A percentile compares a stretch with the other conserved stretches of the same genome.
Evolutionary conservation across 2,113 vertebrate species (phyloP).

Genomic region (Numida meleagris): DNA sequence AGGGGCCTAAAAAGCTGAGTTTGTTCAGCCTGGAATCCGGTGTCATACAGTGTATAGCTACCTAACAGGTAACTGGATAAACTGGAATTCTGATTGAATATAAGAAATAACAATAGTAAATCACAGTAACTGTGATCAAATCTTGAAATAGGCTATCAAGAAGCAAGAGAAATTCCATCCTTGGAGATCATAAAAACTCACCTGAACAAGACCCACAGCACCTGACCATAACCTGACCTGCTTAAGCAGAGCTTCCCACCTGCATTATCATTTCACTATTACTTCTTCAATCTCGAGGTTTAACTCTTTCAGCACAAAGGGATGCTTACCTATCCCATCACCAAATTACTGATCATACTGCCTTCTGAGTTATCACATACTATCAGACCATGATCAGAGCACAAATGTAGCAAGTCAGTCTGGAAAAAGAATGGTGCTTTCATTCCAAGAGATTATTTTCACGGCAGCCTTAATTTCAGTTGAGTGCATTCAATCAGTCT

Average conservation of each 20-base stretch:
- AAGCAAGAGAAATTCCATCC: background rate
- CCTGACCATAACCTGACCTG: background rate
- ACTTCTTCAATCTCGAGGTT: background rate
- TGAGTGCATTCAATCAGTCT: conserved; percentile 32
- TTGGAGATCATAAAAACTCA: background rate
- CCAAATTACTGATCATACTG: background rate
- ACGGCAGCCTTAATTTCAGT: too few relatives aligned
- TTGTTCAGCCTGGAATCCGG: background rate
- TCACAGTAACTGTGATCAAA: background rate
- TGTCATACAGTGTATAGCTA: background rate
- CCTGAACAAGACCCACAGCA: background rate
- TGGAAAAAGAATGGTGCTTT: background rate
- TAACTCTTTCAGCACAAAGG: background rate
- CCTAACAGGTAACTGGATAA: background rate
- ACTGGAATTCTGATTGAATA: background rate
- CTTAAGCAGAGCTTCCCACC: background rate
- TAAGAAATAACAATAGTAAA: too few relatives aligned
- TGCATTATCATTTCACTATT: background rate
- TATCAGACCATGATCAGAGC: background rate
- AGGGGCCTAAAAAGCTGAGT: background rate
- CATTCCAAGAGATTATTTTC: background rate
- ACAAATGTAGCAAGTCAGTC: background rate
- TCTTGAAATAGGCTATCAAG: background rate
- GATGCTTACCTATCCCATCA: background rate
- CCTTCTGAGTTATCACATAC: background rate